Conservation (phyloP, 2,113 vertebrate species). For the Setophaga petechia region DNA sequence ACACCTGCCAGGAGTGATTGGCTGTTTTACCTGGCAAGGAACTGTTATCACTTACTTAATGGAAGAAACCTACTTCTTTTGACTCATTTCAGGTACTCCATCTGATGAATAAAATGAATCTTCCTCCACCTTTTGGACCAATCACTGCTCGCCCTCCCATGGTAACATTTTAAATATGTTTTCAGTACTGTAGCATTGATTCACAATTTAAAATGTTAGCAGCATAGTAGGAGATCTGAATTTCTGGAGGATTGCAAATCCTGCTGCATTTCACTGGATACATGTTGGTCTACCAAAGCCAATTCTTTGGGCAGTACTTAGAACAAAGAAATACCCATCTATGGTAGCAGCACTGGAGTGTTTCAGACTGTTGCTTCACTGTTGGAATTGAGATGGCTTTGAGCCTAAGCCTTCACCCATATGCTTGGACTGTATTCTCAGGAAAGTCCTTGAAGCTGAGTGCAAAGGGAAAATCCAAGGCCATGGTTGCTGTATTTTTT, state of each 20-base stretch:
- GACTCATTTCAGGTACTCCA: constrained; percentile 88
- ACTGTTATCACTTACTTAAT: not conserved
- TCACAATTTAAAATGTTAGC: not conserved
- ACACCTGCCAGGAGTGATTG: not conserved
- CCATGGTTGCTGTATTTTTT: not conserved
- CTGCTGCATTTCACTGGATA: not conserved
- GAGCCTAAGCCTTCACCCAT: not conserved
- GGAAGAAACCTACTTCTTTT: not conserved
- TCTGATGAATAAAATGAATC: constrained; percentile 99
- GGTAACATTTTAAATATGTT: constrained; percentile 74
- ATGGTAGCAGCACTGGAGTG: not conserved
- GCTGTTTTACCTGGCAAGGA: not conserved
- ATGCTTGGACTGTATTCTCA: not conserved
- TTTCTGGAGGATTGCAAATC: not conserved
- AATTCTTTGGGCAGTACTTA: not conserved
- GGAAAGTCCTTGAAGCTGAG: not conserved
- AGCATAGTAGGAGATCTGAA: not conserved
- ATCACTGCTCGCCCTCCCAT: constrained; percentile 87
- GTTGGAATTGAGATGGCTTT: not conserved
- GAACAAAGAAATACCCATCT: not conserved
- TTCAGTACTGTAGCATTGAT: not conserved
- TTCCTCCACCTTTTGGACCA: constrained; percentile 93
- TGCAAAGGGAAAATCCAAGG: not conserved
- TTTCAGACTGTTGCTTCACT: not conserved
- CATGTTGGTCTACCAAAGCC: not conserved